Conservation (phyloP, 2,888 invertebrate species). For the Ornithoptera alexandrae region DNA sequence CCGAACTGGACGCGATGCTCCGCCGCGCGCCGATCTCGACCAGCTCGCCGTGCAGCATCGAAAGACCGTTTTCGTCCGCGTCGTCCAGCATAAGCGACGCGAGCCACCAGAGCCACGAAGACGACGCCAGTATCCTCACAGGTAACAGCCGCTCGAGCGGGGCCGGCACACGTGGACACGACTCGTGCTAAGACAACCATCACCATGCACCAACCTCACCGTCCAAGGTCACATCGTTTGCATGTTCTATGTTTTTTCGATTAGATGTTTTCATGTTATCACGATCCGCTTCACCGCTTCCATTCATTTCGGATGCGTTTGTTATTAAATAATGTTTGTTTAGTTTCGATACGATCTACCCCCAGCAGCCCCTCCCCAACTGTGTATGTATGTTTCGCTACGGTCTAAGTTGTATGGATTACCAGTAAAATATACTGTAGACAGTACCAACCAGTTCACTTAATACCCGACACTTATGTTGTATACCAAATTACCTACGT, state of each 20-base stretch:
- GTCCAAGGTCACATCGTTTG: conserved; percentile 45
- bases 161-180: conserved; percentile 32
- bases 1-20: conserved; percentile 75
- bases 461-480: background rate
- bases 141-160: conserved; percentile 76
- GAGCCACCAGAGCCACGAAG: conserved; percentile 84
- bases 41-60: conserved; percentile 92
- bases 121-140: conserved; percentile 93
- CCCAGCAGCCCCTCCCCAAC: background rate
- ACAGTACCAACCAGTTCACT: background rate
- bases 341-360: conserved; percentile 22
- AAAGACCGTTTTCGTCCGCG: conserved; percentile 93
- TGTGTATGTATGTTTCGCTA: background rate
- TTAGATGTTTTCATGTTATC: conserved; percentile 59
- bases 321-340: conserved; percentile 25
- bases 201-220: conserved; percentile 64
- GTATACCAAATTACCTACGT: background rate
- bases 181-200: conserved; percentile 65
- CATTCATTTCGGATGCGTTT: conserved; percentile 43
- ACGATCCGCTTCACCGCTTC: conserved; percentile 69
- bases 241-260: conserved; percentile 66
- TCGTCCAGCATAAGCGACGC: conserved; percentile 91
- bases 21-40: conserved; percentile 81
- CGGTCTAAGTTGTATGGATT: background rate
- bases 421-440: background rate